Evolutionary conservation across 2,888 invertebrate genomes (phyloP).

Genomic region (Megastigmus dorsalis): DNA sequence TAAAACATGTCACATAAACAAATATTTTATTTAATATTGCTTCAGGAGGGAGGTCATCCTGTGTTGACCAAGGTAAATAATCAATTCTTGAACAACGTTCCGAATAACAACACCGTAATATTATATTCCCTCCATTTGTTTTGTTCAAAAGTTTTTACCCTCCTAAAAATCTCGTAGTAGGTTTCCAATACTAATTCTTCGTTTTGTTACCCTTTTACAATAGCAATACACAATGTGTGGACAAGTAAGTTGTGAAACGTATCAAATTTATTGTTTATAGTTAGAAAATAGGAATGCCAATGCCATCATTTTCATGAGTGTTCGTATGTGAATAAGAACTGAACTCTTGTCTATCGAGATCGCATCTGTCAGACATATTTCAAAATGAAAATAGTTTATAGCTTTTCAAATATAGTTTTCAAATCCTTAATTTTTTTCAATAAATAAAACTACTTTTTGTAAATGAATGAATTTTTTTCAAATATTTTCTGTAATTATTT

Average conservation of each 20-base stretch:
- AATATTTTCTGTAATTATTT: too few species aligned
- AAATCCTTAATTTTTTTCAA: too few species aligned
- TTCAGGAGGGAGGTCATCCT: conserved; percentile 70
- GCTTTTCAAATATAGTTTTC: too few species aligned
- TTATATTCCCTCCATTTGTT: background rate
- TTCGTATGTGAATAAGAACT: background rate
- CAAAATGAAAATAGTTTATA: too few species aligned
- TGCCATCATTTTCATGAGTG: background rate
- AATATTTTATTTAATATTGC: conserved; percentile 66
- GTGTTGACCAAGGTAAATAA: conserved; percentile 71
- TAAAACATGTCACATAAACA: conserved; percentile 40
- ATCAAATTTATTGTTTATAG: conserved; percentile 17
- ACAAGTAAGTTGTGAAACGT: conserved; percentile 71
- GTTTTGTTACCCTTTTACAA: conserved; percentile 56
- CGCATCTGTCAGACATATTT: too few species aligned
- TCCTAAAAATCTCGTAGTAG: background rate
- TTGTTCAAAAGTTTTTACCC: background rate
- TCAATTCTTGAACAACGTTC: conserved; percentile 12
- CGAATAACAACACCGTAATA: conserved; percentile 3
- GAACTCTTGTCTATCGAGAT: too few species aligned
- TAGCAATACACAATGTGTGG: conserved; percentile 75
- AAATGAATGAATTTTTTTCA: too few species aligned
- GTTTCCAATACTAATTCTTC: conserved; percentile 53
- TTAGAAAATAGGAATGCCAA: conserved; percentile 5
- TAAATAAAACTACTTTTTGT: too few species aligned